A percentile compares a stretch with the other conserved stretches of the same genome.
phyloP scores from a whole-genome alignment of 1,140 invertebrate species.

The Achatina immaculata region DNA sequence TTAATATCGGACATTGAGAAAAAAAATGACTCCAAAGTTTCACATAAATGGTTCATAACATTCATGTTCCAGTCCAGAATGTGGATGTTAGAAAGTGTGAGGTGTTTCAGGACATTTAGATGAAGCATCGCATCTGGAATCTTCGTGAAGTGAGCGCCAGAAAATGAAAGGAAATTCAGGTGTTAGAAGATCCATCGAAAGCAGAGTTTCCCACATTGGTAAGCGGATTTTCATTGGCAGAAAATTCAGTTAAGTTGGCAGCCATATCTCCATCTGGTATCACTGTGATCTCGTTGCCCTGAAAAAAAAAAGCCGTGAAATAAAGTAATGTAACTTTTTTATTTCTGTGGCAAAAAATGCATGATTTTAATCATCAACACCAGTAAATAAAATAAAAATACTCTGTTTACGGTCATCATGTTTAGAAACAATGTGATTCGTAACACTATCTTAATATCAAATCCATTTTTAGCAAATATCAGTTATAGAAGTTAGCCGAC shows the following conservation, averaged over 20 bases:
- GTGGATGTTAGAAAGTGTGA: not conserved
- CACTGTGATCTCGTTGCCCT: not conserved
- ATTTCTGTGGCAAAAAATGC: too few species aligned
- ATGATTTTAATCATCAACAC: too few species aligned
- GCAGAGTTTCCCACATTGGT: not conserved
- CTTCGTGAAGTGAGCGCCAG: not conserved
- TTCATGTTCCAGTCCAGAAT: not conserved
- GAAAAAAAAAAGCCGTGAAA: not conserved
- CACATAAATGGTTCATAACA: not conserved
- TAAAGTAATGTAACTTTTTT: too few species aligned
- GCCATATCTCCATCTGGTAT: not conserved
- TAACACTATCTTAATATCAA: too few species aligned
- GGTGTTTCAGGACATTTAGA: not conserved
- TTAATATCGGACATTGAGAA: not conserved
- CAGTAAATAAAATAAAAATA: too few species aligned
- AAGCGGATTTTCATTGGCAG: not conserved
- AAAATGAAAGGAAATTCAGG: not conserved
- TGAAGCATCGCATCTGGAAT: not conserved
- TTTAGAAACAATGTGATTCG: too few species aligned
- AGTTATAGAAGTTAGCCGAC: too few species aligned
- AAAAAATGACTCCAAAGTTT: not conserved
- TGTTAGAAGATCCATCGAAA: not conserved
- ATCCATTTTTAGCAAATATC: too few species aligned
- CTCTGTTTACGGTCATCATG: too few species aligned
- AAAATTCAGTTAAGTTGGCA: not conserved